Evolutionary conservation across 2,888 invertebrate genomes (phyloP).

Genomic region (Lacanobia oleracea): DNA sequence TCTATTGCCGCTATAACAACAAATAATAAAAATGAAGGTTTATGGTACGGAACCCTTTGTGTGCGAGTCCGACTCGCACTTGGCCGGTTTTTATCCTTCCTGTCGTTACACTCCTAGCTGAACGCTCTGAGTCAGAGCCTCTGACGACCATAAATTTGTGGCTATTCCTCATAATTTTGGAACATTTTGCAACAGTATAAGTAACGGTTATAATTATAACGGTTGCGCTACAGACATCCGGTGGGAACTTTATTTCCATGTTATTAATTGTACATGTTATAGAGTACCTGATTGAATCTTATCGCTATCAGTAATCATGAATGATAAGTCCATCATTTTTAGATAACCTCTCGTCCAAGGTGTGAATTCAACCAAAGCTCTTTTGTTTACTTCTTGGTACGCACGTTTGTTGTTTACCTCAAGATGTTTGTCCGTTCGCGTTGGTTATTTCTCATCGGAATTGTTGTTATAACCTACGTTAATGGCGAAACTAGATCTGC

Average conservation of each 20-base stretch:
- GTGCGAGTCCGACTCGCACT: too few relatives aligned
- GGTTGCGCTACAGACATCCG: background rate
- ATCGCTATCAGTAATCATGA: conserved; percentile 44
- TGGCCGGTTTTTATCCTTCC: background rate
- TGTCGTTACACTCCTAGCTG: background rate
- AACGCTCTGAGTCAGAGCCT: too few relatives aligned
- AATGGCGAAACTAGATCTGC: conserved; percentile 70
- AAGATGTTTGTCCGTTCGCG: conserved; percentile 46
- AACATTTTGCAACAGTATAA: background rate
- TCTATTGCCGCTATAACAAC: too few relatives aligned
- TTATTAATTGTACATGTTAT: background rate
- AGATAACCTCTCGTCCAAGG: conserved; percentile 1
- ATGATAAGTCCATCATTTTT: conserved; percentile 23
- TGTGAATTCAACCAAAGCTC: conserved; percentile 13
- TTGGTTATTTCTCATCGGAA: conserved; percentile 32
- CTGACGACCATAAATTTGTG: background rate
- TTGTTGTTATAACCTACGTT: conserved; percentile 27
- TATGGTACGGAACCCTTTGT: too few relatives aligned
- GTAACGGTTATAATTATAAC: background rate
- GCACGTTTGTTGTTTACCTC: conserved; percentile 22
- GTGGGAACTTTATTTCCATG: conserved; percentile 1
- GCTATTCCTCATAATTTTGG: background rate
- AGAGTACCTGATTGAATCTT: conserved; percentile 35
- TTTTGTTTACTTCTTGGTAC: conserved; percentile 16
- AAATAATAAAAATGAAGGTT: too few relatives aligned